Evolutionary conservation across 2,888 invertebrate genomes (phyloP).

Genomic region (Bursaphelenchus okinawaensis): DNA sequence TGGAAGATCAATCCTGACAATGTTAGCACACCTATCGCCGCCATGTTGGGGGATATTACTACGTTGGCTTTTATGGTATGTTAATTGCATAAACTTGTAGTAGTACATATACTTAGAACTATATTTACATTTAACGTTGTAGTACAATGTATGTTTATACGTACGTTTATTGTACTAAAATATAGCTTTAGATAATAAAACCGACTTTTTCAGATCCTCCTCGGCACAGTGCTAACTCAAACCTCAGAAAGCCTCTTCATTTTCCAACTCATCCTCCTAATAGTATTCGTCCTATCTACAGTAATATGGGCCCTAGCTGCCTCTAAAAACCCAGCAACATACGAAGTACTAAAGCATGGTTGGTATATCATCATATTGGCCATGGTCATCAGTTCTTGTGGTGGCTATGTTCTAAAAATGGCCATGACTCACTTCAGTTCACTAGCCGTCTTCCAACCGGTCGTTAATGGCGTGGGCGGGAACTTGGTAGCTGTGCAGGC

Average conservation of each 20-base stretch:
- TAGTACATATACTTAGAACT: too few relatives aligned
- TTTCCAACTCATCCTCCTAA: constrained; percentile 12
- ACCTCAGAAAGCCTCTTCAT: constrained; percentile 1
- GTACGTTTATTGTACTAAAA: too few relatives aligned
- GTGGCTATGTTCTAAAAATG: constrained; percentile 44
- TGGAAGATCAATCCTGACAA: constrained; percentile 80
- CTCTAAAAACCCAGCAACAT: constrained; percentile 13
- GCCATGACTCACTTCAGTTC: constrained; percentile 38
- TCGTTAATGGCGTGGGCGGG: constrained; percentile 52
- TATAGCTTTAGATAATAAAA: too few relatives aligned
- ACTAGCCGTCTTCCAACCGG: constrained; percentile 48
- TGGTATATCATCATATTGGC: constrained; percentile 17
- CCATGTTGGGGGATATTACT: constrained; percentile 81
- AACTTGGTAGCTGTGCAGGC: constrained; percentile 48
- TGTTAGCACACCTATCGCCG: constrained; percentile 85
- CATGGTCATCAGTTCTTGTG: constrained; percentile 26
- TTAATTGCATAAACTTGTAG: too few relatives aligned
- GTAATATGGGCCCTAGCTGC: constrained; percentile 22
- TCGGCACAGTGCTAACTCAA: constrained; percentile 19
- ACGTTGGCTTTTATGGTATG: constrained; percentile 71
- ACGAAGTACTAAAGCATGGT: constrained; percentile 24
- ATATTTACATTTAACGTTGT: too few relatives aligned
- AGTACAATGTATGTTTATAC: too few relatives aligned
- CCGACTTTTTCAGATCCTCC: constrained; percentile 24
- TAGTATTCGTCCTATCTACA: constrained; percentile 57